Conservation (phyloP, 2,888 invertebrate species). For the Epinotia demarniana region DNA sequence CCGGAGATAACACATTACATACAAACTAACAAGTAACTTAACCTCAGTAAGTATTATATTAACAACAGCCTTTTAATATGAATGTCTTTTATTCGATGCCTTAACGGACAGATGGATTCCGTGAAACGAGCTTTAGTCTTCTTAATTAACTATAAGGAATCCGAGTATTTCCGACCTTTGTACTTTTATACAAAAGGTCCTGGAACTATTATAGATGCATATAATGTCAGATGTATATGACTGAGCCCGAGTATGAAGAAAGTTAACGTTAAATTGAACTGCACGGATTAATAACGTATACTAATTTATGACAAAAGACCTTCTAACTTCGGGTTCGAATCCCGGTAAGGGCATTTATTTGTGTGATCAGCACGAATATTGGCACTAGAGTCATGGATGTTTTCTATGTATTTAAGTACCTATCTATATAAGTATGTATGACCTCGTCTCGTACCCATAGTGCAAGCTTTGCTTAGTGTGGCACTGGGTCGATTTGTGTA, state of each 20-base stretch:
- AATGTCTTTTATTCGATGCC: neutral
- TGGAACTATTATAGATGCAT: conserved; percentile 9
- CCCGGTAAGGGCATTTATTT: no score
- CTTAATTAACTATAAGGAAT: conserved; percentile 17
- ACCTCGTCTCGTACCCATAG: no score
- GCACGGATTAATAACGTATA: neutral
- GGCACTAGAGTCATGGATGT: no score
- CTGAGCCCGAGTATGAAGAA: neutral
- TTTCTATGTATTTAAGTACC: no score
- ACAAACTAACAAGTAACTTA: neutral
- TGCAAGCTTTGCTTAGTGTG: no score
- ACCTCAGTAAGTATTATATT: neutral
- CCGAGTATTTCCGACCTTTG: conserved; percentile 12
- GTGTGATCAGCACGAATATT: no score
- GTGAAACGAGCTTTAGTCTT: neutral
- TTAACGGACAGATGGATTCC: neutral
- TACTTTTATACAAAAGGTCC: neutral
- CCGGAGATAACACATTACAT: no score
- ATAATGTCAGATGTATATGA: neutral
- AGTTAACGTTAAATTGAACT: no score
- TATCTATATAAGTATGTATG: no score
- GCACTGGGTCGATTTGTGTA: no score
- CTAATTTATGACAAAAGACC: neutral
- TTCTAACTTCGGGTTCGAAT: neutral
- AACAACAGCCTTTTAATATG: neutral